Evolutionary conservation across 1,140 invertebrate species (phyloP).

Genomic region (Cyrtorhinus lividipennis): DNA sequence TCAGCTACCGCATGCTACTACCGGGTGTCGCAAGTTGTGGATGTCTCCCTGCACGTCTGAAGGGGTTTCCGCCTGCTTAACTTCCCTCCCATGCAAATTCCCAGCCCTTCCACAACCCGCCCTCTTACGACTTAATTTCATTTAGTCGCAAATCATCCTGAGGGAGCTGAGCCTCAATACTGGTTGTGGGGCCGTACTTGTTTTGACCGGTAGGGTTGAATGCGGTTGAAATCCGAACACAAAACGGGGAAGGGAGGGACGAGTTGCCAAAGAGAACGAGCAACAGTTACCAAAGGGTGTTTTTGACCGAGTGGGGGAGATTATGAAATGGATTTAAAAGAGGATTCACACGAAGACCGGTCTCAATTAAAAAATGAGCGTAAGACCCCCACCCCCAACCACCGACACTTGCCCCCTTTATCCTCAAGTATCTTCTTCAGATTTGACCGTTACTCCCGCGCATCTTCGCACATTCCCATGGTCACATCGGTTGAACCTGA

Average conservation of each 20-base stretch:
- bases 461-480: neutral
- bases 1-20: neutral
- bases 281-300: neutral
- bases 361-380: slow-evolving; percentile 2
- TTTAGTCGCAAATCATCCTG: neutral
- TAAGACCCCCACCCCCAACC: neutral
- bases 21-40: neutral
- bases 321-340: neutral
- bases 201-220: neutral
- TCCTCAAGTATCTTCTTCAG: neutral
- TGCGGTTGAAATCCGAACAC: neutral
- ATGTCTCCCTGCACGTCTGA: neutral
- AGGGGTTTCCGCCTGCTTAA: neutral
- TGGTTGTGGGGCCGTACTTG: no score
- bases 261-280: no score
- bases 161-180: neutral
- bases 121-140: neutral
- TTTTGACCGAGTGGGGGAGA: neutral
- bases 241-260: neutral
- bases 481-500: neutral
- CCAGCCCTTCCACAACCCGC: neutral
- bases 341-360: slow-evolving; percentile 4
- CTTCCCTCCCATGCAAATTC: neutral
- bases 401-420: neutral
- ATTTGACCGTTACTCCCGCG: neutral